Percentiles rank a stretch among this genome's conserved stretches.
Conservation (phyloP, 2,888 invertebrate species). For the Heliconius charithonia region DNA sequence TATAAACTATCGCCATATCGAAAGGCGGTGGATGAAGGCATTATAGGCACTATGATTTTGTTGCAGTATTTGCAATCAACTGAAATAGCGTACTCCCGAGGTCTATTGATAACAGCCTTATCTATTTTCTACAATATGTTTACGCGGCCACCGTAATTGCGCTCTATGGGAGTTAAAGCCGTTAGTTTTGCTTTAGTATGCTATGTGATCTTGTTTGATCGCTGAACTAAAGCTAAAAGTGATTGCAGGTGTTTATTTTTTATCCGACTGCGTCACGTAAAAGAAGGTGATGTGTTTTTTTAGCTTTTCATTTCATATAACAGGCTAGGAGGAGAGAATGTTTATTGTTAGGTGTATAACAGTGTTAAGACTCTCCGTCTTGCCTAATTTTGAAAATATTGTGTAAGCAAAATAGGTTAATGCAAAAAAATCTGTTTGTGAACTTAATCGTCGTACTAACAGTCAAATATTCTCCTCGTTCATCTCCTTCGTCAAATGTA, state of each 20-base stretch:
- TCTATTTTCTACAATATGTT: conserved; percentile 41
- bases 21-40: conserved; percentile 73
- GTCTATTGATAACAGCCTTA: conserved; percentile 69
- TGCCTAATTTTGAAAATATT: no score
- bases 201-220: conserved; percentile 24
- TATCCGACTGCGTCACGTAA: no score
- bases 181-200: conserved; percentile 23
- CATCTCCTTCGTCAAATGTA: no score
- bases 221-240: background rate
- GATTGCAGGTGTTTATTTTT: background rate
- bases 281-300: no score
- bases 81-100: conserved; percentile 62
- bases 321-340: background rate
- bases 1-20: background rate
- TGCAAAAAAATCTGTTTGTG: no score
- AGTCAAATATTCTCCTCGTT: no score
- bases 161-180: conserved; percentile 38
- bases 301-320: background rate
- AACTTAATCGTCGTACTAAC: no score
- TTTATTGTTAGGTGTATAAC: background rate
- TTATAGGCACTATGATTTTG: conserved; percentile 76
- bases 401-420: no score
- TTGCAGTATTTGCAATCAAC: conserved; percentile 70
- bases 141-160: conserved; percentile 43
- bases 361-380: no score